Percentiles rank a stretch among this genome's conserved stretches.
phyloP scores from a whole-genome alignment of 2,888 invertebrate species.

The Mactromeris polynyma region DNA sequence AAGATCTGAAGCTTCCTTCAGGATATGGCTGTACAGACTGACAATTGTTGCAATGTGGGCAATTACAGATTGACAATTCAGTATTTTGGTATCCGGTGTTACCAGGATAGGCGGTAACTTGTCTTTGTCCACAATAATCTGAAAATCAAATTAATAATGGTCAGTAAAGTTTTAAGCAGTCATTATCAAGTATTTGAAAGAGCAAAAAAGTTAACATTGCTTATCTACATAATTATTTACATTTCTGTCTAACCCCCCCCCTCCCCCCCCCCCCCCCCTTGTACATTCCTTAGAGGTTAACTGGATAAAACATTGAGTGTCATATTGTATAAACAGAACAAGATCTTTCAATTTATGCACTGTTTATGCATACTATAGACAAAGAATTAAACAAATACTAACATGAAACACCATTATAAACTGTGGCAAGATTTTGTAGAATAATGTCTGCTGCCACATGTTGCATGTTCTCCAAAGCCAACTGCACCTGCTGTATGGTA shows the following conservation, averaged over 20 bases:
- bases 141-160: neutral
- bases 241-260: too few species aligned
- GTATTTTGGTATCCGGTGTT: conserved; percentile 26
- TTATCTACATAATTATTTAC: too few species aligned
- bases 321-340: too few species aligned
- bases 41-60: conserved; percentile 13
- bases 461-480: conserved; percentile 13
- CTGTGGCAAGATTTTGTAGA: conserved; percentile 4
- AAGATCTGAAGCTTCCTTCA: too few species aligned
- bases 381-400: neutral
- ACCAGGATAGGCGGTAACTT: neutral
- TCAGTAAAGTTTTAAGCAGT: neutral
- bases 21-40: neutral
- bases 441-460: conserved; percentile 26
- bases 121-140: neutral
- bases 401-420: neutral
- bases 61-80: conserved; percentile 23
- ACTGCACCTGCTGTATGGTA: conserved; percentile 23
- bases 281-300: too few species aligned
- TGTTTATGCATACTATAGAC: too few species aligned
- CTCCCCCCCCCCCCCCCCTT: too few species aligned
- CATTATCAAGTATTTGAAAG: too few species aligned
- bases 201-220: too few species aligned
- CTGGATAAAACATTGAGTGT: too few species aligned
- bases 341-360: too few species aligned